Evolutionary conservation across 2,888 invertebrate species (phyloP), one percentile per base, ranked within the genome.

Genomic region (Xylota sylvarum): DNA sequence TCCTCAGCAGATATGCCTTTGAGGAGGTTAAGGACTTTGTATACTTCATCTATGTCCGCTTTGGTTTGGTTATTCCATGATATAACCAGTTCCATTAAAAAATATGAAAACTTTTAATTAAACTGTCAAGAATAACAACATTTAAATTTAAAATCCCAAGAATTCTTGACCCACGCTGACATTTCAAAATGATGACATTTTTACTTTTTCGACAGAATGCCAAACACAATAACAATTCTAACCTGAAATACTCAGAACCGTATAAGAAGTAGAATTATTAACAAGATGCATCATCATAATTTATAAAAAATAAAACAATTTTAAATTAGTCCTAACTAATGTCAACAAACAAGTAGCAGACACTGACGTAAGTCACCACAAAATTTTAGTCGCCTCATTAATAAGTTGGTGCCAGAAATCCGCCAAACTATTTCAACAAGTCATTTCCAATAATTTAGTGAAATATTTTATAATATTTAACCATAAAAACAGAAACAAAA

Each of bases 361-460:
- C 4, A 55, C 17, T 50, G 35, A 67, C 67, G 46, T 69, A 69
- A 52, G 17, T 17, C 12, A 6, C 10, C n/a, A 3, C 23, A 19
- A 48, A 12, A 17, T 32, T 46, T 17, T 30, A 17, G 4, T n/a
- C 48, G 35, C 14, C 17, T 2, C 17, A 58, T 56, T 30, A 56
- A 64, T 64, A 40, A 79, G 35, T 19, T 52, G 74, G 80, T 50
- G 69, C 67, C 77, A 72, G 12, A 2, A 52, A 43, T 77, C 65
- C 23, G 48, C 12, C 37, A 14, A 76, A 72, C 27, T 65, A 46
- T 60, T 52, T 55, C 50, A 52, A 40, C 12, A 48, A 23, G n/a
- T 56, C 19, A 23, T 56, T 65, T 43, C 52, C 19, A 48, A 35
- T 56, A 70, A 27, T 76, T n/a, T 55, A 48, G 14, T 46, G 1